Evolutionary conservation across 2,113 vertebrate genomes (phyloP), one percentile per base, ranked within the genome.

Genomic region (Alethe diademata): DNA sequence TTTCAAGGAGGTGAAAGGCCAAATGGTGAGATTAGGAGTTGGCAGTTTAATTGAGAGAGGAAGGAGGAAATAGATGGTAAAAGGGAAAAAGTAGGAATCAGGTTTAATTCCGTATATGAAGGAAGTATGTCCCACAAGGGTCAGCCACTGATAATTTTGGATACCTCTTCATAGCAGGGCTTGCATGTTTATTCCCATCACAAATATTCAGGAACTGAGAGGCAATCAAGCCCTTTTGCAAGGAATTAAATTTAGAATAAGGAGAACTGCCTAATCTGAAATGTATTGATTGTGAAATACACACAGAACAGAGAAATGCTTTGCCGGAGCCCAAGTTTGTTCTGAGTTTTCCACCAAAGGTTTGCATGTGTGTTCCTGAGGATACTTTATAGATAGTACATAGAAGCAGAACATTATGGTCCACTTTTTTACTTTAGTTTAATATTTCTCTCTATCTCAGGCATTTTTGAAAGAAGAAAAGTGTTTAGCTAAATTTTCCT

Each of bases 1-100:
- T 75, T 82, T 67, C 15, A 9, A 15, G 13, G 76, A 92, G 84
- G 88, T 95, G 74, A 94, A 91, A 96, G 94, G 83, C 62, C 92
- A 94, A 80, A 91, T 47, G 43, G 33, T 51, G 54, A 79, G 60
- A 81, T 95, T 92, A 87, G 75, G 42, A 72, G 19, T 8, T 82
- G 73, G 69, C 45, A 53, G 61, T 86, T 92, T 85, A 86, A 85
- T 51, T 90, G 88, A 90, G 57, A 93, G 38, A 84, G 73, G 65
- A 76, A 88, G 45, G 50, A 83, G 60, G 53, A 91, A 89, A 72
- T 18, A 54, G 35, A 26, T 70, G 50, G 51, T 36, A 58, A 85
- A 78, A 66, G 25, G 81, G 36, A 65, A 89, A 61, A 86, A 31
- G 35, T 29, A 58, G 53, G 62, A 90, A 45, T 58, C 0, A 0